These are phyloP conservation scores for Microctonus brassicae DNA, from an alignment of 2,888 invertebrate species.

Conservation along the genomic window DNA sequence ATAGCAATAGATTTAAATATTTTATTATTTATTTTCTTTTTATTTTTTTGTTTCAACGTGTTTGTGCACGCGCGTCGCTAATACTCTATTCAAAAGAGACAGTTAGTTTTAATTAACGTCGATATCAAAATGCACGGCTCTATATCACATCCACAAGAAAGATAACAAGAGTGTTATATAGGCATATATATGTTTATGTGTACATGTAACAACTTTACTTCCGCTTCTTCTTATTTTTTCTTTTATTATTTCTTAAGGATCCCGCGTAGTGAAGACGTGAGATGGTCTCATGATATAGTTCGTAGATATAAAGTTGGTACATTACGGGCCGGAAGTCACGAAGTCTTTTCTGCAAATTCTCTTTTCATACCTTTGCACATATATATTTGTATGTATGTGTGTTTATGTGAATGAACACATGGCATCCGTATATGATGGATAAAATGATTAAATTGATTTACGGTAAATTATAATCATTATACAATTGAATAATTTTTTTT, in stretches of 20 bases:
- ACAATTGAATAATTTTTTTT: no score
- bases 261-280: background rate
- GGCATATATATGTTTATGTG: background rate
- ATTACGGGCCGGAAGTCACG: background rate
- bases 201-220: background rate
- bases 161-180: background rate
- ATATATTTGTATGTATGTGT: background rate
- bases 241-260: background rate
- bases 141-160: constrained; percentile 15
- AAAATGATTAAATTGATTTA: no score
- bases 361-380: no score
- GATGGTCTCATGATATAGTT: constrained; percentile 7
- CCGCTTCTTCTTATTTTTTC: background rate
- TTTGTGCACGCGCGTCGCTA: background rate
- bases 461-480: no score
- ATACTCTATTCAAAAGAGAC: constrained; percentile 26
- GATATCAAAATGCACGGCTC: constrained; percentile 37
- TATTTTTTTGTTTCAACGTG: background rate
- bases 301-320: background rate
- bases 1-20: background rate
- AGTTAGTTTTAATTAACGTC: constrained; percentile 49
- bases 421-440: no score
- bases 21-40: background rate
- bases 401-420: background rate
- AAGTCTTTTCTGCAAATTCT: background rate